Percentiles rank a stretch among this genome's conserved stretches.
These are phyloP conservation scores for Holocentrus rufus DNA, from an alignment of 2,797 vertebrate genomes.

Conservation along the genomic window DNA sequence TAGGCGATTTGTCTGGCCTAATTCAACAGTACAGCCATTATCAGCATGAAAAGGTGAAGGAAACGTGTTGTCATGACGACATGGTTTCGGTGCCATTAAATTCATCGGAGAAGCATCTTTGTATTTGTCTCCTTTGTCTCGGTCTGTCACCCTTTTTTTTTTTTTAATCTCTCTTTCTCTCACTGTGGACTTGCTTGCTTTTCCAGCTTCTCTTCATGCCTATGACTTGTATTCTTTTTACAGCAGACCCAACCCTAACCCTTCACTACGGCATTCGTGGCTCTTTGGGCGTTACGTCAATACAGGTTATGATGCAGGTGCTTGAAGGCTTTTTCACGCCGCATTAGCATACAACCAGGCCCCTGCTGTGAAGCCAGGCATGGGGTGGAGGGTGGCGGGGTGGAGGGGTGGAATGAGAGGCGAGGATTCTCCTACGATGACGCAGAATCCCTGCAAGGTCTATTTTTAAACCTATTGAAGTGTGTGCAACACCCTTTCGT, in stretches of 20 bases:
- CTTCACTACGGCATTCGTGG: constrained; percentile 42
- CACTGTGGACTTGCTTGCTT: constrained; percentile 57
- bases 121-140: constrained; percentile 38
- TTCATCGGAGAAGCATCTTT: constrained; percentile 26
- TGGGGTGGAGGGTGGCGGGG: constrained; percentile 28
- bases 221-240: constrained; percentile 41
- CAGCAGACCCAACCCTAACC: constrained; percentile 53
- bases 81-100: constrained; percentile 30
- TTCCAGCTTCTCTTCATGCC: constrained; percentile 69
- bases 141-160: neutral
- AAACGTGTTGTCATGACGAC: constrained; percentile 75
- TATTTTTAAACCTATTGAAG: constrained; percentile 79
- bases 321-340: constrained; percentile 51
- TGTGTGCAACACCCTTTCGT: constrained; percentile 71
- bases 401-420: constrained; percentile 29
- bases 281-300: constrained; percentile 47
- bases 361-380: constrained; percentile 52
- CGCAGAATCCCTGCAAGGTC: constrained; percentile 72
- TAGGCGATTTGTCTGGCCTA: constrained; percentile 24
- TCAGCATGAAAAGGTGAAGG: constrained; percentile 61
- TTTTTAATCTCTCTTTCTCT: neutral
- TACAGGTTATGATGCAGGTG: constrained; percentile 55
- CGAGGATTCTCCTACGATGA: constrained; percentile 80
- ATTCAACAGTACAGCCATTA: constrained; percentile 50
- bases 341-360: constrained; percentile 57